These are phyloP conservation scores for Indicator maculatus DNA, from an alignment of 2,113 vertebrate genomes.

Conservation along the genomic window DNA sequence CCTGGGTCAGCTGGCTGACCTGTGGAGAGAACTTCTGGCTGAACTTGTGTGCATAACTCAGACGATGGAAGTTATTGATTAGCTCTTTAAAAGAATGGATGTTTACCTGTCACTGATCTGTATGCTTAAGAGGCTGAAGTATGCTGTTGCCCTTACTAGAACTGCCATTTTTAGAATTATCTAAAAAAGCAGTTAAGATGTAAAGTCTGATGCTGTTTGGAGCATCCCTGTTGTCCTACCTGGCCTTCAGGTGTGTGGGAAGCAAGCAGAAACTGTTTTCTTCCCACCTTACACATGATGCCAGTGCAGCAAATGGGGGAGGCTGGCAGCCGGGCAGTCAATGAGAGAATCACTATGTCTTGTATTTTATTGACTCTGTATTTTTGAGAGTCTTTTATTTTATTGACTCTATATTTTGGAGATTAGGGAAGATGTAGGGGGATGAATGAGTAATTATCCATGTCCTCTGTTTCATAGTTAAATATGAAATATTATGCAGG, in stretches of 20 bases:
- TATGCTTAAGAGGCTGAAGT: neutral
- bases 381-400: neutral
- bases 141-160: neutral
- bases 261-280: neutral
- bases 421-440: neutral
- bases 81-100: neutral
- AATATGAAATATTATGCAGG: neutral
- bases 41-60: neutral
- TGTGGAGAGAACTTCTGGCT: neutral
- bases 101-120: neutral
- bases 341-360: fast-evolving
- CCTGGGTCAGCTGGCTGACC: neutral
- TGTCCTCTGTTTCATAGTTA: neutral
- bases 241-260: neutral
- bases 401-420: neutral
- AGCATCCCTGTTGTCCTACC: neutral
- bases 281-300: neutral
- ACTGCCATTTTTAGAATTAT: neutral
- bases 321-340: neutral
- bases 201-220: neutral
- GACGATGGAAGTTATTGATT: neutral
- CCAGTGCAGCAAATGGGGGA: too few species aligned
- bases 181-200: neutral
- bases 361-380: neutral
- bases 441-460: neutral